Conservation (phyloP, 2,113 vertebrate genomes). For the Tetrax tetrax region DNA sequence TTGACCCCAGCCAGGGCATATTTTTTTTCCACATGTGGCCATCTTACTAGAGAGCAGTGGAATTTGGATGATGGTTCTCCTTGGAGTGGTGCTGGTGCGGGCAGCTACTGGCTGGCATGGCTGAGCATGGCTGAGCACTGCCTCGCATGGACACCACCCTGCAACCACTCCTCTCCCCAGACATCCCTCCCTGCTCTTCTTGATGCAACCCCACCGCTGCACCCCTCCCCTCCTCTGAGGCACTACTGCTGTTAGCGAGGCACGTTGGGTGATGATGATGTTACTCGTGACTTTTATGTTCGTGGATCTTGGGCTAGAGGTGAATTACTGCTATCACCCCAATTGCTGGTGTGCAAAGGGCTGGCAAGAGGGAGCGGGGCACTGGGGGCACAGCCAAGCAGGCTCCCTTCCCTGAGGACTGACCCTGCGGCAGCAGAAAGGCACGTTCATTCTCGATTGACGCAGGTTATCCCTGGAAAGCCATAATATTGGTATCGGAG, state of each 20-base stretch:
- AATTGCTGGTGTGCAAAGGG: fast-evolving
- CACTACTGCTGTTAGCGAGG: neutral
- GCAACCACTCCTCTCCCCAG: fast-evolving
- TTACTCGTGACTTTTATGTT: neutral
- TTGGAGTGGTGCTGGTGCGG: fast-evolving
- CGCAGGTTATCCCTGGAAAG: neutral
- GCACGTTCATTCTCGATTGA: neutral
- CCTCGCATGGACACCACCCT: fast-evolving
- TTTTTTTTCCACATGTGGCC: neutral
- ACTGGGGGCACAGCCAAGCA: fast-evolving
- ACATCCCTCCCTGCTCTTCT: neutral
- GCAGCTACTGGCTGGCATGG: fast-evolving
- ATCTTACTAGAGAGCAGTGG: neutral
- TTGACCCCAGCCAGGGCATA: neutral
- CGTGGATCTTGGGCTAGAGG: neutral
- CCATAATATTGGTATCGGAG: neutral
- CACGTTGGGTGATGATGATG: neutral
- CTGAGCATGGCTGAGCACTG: neutral
- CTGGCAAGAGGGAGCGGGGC: fast-evolving
- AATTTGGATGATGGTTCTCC: neutral
- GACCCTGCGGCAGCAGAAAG: neutral
- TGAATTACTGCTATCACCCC: neutral
- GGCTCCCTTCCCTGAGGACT: neutral
- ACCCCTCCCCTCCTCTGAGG: neutral
- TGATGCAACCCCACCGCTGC: fast-evolving